phyloP scores from a whole-genome alignment of 2,888 invertebrate species.

The Idaea dimidiata region DNA sequence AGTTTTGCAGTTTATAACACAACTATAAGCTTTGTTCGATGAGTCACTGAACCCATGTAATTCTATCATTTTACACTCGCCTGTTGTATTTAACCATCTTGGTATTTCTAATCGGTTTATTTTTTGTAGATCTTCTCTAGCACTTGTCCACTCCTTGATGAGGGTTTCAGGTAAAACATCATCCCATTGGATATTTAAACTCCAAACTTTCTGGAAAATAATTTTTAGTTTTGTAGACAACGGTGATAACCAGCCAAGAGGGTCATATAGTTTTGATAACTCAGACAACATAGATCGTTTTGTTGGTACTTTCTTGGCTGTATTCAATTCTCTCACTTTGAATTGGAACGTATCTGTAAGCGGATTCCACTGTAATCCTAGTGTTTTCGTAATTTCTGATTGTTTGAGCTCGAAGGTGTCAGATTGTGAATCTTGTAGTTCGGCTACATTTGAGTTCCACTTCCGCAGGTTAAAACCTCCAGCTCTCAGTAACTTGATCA shows the following conservation, averaged over 20 bases:
- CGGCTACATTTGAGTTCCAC: slow-evolving; percentile 11
- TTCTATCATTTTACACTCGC: slow-evolving; percentile 1
- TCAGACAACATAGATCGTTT: slow-evolving; percentile 20
- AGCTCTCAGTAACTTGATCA: slow-evolving; percentile 6
- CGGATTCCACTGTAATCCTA: slow-evolving; percentile 23
- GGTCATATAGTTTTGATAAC: slow-evolving; percentile 22
- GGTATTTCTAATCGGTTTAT: slow-evolving; percentile 10
- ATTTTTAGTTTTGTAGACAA: slow-evolving; percentile 19
- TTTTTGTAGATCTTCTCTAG: background rate
- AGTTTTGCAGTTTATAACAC: slow-evolving; percentile 8
- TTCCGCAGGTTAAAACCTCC: slow-evolving; percentile 16
- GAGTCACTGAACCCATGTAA: slow-evolving; percentile 11
- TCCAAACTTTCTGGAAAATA: slow-evolving; percentile 19
- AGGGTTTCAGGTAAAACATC: slow-evolving; percentile 10
- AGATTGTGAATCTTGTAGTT: slow-evolving; percentile 1
- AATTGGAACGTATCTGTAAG: slow-evolving; percentile 15
- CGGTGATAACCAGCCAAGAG: slow-evolving; percentile 21
- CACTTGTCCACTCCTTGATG: slow-evolving; percentile 9
- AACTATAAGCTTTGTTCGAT: slow-evolving; percentile 6
- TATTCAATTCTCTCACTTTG: slow-evolving; percentile 9
- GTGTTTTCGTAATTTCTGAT: slow-evolving; percentile 12
- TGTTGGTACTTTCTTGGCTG: slow-evolving; percentile 6
- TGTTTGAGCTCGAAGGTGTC: slow-evolving; percentile 18
- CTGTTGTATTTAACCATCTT: slow-evolving; percentile 7
- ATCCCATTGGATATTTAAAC: slow-evolving; percentile 11